Percentiles rank a stretch among this genome's conserved stretches.
Evolutionary conservation across 2,797 vertebrate species (phyloP).

Genomic region (Anomalospiza imberbis): DNA sequence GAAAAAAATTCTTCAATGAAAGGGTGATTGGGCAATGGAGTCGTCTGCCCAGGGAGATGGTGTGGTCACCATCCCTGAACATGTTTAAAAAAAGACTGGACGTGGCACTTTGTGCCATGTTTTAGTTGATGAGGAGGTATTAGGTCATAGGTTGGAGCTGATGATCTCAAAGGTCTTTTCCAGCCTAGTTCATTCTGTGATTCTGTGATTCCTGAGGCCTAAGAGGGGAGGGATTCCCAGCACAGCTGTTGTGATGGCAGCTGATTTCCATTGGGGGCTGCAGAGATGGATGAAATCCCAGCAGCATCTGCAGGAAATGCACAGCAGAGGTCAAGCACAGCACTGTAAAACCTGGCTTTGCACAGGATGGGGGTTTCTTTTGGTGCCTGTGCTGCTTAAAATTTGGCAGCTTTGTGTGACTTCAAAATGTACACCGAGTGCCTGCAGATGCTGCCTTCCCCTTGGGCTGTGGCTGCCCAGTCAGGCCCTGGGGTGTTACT

Average conservation of each 20-base stretch:
- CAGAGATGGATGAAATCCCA: neutral
- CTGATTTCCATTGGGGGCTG: neutral
- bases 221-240: neutral
- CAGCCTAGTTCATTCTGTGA: neutral
- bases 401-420: neutral
- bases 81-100: neutral
- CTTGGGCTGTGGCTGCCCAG: neutral
- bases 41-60: neutral
- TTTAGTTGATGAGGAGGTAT: neutral
- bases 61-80: neutral
- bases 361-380: rapidly evolving
- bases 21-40: neutral
- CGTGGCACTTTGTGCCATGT: neutral
- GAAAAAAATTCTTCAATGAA: neutral
- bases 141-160: neutral
- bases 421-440: neutral
- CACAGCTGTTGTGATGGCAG: neutral
- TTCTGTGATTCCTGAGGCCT: rapidly evolving
- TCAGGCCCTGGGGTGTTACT: neutral
- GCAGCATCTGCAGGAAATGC: neutral
- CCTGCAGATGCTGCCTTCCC: neutral
- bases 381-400: neutral
- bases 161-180: neutral
- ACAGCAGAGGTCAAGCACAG: neutral
- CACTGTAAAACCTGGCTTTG: neutral